phyloP scores from a whole-genome alignment of 2,797 vertebrate species.

The Eulemur albifrons region DNA sequence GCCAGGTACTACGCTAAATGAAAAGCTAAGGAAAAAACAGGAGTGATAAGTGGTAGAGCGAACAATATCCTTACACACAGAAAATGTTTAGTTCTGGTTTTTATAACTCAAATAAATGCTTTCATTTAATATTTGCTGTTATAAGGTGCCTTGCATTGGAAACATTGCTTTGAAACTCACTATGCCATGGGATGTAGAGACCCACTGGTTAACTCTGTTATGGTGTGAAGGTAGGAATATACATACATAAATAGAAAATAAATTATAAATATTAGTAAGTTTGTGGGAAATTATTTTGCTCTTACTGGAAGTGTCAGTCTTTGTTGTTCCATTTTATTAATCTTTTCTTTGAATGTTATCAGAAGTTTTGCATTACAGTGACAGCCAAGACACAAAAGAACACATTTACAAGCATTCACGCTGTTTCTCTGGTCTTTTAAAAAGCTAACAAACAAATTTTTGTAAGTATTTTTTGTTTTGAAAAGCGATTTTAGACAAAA shows the following conservation, averaged over 20 bases:
- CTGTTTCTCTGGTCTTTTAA: background rate
- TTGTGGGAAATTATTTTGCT: background rate
- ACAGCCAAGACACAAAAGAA: background rate
- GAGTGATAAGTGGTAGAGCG: background rate
- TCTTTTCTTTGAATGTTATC: background rate
- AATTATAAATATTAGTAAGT: background rate
- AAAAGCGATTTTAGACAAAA: conserved; percentile 13
- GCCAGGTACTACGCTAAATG: background rate
- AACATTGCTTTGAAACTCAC: background rate
- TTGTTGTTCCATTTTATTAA: background rate
- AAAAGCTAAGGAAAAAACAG: background rate
- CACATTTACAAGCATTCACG: background rate
- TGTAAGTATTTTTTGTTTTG: background rate
- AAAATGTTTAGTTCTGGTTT: background rate
- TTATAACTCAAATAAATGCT: background rate
- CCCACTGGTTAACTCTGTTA: background rate
- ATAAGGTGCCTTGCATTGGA: background rate
- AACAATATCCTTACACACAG: background rate
- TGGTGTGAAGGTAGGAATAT: background rate
- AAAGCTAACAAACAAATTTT: background rate
- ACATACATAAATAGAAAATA: background rate
- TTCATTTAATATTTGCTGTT: background rate
- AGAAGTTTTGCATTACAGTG: background rate
- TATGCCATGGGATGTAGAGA: background rate
- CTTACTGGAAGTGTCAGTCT: background rate